Percentiles rank a stretch among this genome's conserved stretches.
These are phyloP conservation scores for Portunus trituberculatus DNA, from an alignment of 1,140 invertebrate species.

Conservation along the genomic window DNA sequence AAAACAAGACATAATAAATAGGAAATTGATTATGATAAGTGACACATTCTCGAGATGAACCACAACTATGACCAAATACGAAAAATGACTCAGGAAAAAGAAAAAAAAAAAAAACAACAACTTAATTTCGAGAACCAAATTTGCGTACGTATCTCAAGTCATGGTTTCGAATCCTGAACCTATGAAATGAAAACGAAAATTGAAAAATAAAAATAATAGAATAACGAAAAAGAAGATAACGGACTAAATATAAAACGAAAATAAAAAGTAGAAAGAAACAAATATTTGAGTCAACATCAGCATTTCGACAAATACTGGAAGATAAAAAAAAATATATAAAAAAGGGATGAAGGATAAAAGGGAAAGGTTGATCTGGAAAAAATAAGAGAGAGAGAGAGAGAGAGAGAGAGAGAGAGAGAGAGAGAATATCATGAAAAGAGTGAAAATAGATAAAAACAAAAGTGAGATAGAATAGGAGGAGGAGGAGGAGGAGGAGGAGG, in stretches of 20 bases:
- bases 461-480: not conserved
- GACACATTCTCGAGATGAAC: too few species aligned
- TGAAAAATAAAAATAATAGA: too few species aligned
- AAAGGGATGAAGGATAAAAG: not conserved
- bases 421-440: not conserved
- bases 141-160: too few species aligned
- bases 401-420: slow-evolving; percentile 34
- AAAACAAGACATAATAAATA: not conserved
- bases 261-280: not conserved
- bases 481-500: not conserved
- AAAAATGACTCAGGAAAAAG: too few species aligned
- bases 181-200: too few species aligned
- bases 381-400: not conserved
- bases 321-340: not conserved
- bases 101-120: too few species aligned
- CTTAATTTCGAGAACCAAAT: too few species aligned
- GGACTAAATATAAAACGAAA: not conserved
- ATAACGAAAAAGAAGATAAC: too few species aligned
- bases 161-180: too few species aligned
- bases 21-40: not conserved
- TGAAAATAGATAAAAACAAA: not conserved
- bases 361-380: not conserved
- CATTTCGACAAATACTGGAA: not conserved
- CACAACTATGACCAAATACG: too few species aligned
- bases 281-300: not conserved